Conservation (phyloP, 1,140 invertebrate genomes). For the Amphibalanus amphitrite region DNA sequence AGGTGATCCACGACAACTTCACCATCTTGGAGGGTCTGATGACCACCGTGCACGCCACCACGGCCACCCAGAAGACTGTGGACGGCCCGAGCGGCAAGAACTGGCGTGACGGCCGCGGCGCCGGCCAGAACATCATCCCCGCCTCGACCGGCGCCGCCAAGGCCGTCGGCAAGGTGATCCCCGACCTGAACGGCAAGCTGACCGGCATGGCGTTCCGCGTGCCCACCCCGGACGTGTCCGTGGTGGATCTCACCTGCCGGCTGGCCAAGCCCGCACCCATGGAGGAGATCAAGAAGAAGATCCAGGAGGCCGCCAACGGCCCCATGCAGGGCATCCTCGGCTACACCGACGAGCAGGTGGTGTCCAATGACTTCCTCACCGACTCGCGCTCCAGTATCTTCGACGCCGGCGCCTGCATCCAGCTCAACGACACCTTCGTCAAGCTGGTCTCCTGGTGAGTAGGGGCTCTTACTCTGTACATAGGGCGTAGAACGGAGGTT, state of each 20-base stretch:
- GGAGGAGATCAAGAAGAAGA: slow-evolving; percentile 72
- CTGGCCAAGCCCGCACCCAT: slow-evolving; percentile 46
- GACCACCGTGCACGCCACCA: slow-evolving; percentile 97
- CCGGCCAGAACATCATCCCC: slow-evolving; percentile 93
- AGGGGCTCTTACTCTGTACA: too few relatives aligned
- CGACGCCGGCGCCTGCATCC: too few relatives aligned
- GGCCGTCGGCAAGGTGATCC: too few relatives aligned
- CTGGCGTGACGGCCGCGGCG: too few relatives aligned
- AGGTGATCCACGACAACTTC: slow-evolving; percentile 91
- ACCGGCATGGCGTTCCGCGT: too few relatives aligned
- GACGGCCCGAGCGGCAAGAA: slow-evolving; percentile 86
- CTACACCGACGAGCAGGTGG: slow-evolving; percentile 87
- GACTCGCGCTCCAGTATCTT: slow-evolving; percentile 75
- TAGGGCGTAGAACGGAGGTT: too few relatives aligned
- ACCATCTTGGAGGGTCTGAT: slow-evolving; percentile 91
- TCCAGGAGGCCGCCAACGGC: slow-evolving; percentile 68
- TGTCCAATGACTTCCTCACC: slow-evolving; percentile 81
- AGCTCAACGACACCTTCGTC: slow-evolving; percentile 72
- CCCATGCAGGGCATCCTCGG: slow-evolving; percentile 72
- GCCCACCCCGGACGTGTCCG: slow-evolving; percentile 86
- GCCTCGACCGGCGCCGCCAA: slow-evolving; percentile 89
- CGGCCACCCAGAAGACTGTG: too few relatives aligned
- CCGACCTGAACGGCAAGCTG: too few relatives aligned
- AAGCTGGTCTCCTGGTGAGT: slow-evolving; percentile 67
- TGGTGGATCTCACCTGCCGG: slow-evolving; percentile 83